Conservation (phyloP, 2,113 vertebrate genomes). For the Bos javanicus region DNA sequence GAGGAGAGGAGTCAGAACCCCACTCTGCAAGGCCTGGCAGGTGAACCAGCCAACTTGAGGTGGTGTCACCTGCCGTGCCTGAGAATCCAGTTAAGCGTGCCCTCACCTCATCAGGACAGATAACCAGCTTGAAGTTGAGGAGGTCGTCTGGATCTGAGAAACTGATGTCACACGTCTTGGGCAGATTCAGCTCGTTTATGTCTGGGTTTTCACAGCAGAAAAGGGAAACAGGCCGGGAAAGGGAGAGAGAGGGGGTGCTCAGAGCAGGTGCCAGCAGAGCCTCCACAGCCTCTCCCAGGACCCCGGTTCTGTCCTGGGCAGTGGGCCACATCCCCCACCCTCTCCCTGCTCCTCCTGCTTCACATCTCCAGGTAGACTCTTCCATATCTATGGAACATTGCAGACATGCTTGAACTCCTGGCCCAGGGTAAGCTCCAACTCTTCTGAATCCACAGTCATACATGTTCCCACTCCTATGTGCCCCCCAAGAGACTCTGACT, state of each 20-base stretch:
- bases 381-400: background rate
- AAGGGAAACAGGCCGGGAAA: background rate
- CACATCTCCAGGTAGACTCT: background rate
- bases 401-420: background rate
- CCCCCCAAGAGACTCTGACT: background rate
- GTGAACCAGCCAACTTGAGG: background rate
- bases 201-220: slow-evolving; percentile 78
- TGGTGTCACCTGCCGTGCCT: background rate
- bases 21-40: background rate
- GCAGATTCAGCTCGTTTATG: slow-evolving; percentile 96
- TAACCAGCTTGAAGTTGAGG: slow-evolving; percentile 97
- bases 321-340: background rate
- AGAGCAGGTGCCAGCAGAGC: background rate
- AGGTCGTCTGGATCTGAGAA: slow-evolving; percentile 95
- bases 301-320: background rate
- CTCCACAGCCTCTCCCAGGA: background rate
- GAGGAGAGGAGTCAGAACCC: background rate
- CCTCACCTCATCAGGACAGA: slow-evolving; percentile 93
- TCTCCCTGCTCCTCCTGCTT: background rate
- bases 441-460: background rate
- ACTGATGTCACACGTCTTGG: slow-evolving; percentile 96
- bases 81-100: background rate
- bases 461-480: background rate
- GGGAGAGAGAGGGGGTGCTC: background rate
- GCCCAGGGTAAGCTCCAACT: background rate